phyloP scores from a whole-genome alignment of 2,113 vertebrate genomes.

The Dromaius novaehollandiae region DNA sequence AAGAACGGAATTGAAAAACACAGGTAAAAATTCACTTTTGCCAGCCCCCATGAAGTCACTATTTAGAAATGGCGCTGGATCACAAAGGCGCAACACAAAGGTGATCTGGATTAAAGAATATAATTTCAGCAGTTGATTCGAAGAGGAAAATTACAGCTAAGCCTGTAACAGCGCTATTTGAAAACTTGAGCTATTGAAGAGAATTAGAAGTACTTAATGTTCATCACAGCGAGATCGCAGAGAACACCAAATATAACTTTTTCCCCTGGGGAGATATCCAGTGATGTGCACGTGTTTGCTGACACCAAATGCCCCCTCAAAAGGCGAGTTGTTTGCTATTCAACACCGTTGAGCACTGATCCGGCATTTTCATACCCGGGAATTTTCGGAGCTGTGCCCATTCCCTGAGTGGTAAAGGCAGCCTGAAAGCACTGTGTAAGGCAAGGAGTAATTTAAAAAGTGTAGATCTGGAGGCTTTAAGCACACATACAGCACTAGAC shows the following conservation, averaged over 20 bases:
- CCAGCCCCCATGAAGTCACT: not conserved
- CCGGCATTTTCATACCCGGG: not conserved
- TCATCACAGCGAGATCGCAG: not conserved
- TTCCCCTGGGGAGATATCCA: not conserved
- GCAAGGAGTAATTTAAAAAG: not conserved
- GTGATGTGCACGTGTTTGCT: not conserved
- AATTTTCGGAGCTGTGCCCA: not conserved
- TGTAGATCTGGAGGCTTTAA: not conserved
- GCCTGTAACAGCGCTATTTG: not conserved
- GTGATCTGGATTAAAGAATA: not conserved
- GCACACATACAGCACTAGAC: not conserved
- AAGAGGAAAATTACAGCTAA: not conserved
- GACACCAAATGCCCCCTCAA: not conserved
- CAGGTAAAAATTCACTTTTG: not conserved
- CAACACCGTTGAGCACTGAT: not conserved
- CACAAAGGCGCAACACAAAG: not conserved
- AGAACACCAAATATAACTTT: too few relatives aligned
- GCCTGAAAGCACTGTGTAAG: not conserved
- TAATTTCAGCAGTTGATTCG: not conserved
- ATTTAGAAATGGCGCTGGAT: not conserved
- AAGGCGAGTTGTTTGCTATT: not conserved
- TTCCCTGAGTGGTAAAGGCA: not conserved
- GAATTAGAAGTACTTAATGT: not conserved
- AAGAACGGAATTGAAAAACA: not conserved
- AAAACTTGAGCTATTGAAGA: not conserved